phyloP scores from a whole-genome alignment of 2,888 invertebrate species.

The Plagodis pulveraria region DNA sequence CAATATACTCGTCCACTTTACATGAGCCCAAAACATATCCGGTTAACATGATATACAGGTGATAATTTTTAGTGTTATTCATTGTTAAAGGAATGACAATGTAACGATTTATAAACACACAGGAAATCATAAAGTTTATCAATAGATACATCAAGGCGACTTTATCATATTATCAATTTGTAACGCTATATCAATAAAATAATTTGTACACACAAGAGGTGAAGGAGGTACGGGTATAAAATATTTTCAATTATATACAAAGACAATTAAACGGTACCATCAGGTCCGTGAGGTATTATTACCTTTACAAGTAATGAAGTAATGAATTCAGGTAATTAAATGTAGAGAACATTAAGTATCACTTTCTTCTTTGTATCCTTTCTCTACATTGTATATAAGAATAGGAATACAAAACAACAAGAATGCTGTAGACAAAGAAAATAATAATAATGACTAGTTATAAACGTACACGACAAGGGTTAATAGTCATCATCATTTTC shows the following conservation, averaged over 20 bases:
- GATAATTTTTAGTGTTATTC: too few relatives aligned
- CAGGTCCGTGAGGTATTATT: too few relatives aligned
- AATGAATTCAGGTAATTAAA: background rate
- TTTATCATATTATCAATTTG: conserved; percentile 4
- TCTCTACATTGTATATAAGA: background rate
- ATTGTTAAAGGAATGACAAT: background rate
- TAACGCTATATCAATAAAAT: conserved; percentile 2
- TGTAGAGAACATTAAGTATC: background rate
- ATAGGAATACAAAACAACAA: too few relatives aligned
- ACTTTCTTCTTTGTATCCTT: background rate
- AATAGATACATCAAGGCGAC: background rate
- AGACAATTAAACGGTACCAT: background rate
- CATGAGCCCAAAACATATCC: too few relatives aligned
- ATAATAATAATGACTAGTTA: too few relatives aligned
- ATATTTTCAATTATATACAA: background rate
- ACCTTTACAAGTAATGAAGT: background rate
- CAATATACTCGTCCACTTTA: too few relatives aligned
- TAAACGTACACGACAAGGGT: too few relatives aligned
- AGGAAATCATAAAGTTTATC: background rate
- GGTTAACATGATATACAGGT: too few relatives aligned
- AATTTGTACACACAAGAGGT: background rate
- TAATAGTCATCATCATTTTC: too few relatives aligned
- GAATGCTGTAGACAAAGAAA: too few relatives aligned
- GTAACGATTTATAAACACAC: background rate
- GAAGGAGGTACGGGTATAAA: background rate